Base-by-base conservation (phyloP, 2,888 invertebrate species). In the Choreutis nemorana region DNA sequence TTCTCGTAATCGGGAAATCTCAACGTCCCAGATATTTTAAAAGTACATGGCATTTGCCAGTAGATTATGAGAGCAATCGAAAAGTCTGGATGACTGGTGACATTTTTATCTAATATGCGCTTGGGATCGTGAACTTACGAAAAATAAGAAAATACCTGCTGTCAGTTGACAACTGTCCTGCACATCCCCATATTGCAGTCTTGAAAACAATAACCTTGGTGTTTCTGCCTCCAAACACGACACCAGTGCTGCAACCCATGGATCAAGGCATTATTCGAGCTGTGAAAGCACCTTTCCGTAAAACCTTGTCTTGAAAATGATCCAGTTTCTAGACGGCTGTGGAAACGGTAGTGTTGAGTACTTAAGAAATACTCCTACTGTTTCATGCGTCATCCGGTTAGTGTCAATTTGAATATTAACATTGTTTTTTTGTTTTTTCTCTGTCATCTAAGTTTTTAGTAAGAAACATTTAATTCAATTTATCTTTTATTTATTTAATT, bases 331-430 rank as follows among this genome's bases (percentile, higher is more conserved):
- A 27, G 26, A 33, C 18, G 18, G 18, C 18, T 18, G 18, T 8
- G 18, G 18, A 18, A 18, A 8, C 18, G 8, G 18, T 23, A 35
- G 33, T 36, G 25, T 32, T 34, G 30, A 36, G 21, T 31, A 31
- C 27, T 28, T 16, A 27, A 27, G 8, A 9, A 18, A 15, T 10
- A 13, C 14, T 18, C 7, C 8, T 27, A 12, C 20, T 27, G 18
- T 18, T 27, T 11, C 27, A 36, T 35, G 32, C 35, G 38, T 8
- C 40, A 32, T 29, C 26, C 39, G 26, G 36, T 40, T 22, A 38
- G 40, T 29, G 38, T 34, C 29, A 39, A 36, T 37, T 34, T 41
- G 33, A 38, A 40, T 40, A 35, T 42, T 39, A n/a, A n/a, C n/a
- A n/a, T n/a, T n/a, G n/a, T n/a, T n/a, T n/a, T n/a, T n/a, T n/a